These are phyloP conservation scores for Argynnis bischoffii DNA, from an alignment of 2,888 invertebrate species.

Conservation along the genomic window DNA sequence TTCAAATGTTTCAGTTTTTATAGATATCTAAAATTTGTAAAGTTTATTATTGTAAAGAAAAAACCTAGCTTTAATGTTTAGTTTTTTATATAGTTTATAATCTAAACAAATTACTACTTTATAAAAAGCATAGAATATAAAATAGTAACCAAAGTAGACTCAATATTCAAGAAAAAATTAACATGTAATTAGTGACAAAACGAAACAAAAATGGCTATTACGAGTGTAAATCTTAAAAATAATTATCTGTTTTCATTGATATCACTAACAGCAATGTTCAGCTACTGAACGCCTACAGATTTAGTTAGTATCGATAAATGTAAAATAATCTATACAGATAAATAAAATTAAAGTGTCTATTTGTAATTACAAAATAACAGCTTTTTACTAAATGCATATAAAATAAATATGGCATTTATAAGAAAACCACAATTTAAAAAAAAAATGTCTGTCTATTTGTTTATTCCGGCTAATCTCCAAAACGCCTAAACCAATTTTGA, in stretches of 20 bases:
- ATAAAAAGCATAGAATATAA: background rate
- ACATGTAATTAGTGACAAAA: background rate
- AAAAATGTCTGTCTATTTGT: too few relatives aligned
- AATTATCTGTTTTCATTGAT: slow-evolving; percentile 6
- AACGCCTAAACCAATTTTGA: too few relatives aligned
- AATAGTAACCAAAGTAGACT: too few relatives aligned
- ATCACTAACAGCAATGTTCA: slow-evolving; percentile 6
- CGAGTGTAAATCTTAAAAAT: background rate
- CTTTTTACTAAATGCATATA: too few relatives aligned
- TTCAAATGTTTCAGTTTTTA: slow-evolving; percentile 14
- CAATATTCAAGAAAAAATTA: too few relatives aligned
- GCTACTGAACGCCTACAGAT: slow-evolving; percentile 6
- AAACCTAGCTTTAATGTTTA: background rate
- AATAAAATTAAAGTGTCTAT: background rate
- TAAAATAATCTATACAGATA: too few relatives aligned
- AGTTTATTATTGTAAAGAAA: background rate
- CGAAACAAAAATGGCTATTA: background rate
- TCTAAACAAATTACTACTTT: background rate
- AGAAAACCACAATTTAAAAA: too few relatives aligned
- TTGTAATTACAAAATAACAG: background rate
- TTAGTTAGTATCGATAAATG: slow-evolving; percentile 11
- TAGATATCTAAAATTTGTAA: background rate
- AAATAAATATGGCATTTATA: too few relatives aligned
- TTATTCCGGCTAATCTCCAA: too few relatives aligned
- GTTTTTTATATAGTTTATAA: too few relatives aligned